Percentiles rank a stretch among this genome's conserved stretches.
These are phyloP conservation scores for Apostichopus parvimensis DNA, from an alignment of 35 echinoderm and acorn worm genomes.

Conservation along the genomic window DNA sequence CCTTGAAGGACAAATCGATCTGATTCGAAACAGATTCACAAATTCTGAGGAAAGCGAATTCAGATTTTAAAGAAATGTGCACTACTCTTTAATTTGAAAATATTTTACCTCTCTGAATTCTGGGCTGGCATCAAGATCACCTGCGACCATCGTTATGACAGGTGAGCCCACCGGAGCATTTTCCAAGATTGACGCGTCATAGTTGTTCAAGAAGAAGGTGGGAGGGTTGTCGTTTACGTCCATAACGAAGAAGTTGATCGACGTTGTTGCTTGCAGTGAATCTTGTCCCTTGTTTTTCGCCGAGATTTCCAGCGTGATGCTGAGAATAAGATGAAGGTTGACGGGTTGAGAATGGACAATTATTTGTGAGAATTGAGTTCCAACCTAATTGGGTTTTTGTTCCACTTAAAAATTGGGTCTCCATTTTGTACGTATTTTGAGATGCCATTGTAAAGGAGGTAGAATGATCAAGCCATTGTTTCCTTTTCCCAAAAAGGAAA, in stretches of 20 bases:
- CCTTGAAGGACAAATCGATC: too few species aligned
- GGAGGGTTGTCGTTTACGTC: conserved; percentile 51
- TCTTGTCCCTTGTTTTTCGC: background rate
- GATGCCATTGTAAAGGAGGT: too few species aligned
- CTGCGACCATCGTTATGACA: background rate
- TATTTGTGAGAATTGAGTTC: too few species aligned
- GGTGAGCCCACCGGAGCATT: background rate
- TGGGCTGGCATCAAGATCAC: conserved; percentile 17
- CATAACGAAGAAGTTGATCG: background rate
- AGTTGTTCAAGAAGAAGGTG: conserved; percentile 7
- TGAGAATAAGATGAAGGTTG: background rate
- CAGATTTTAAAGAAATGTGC: too few species aligned
- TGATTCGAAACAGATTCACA: too few species aligned
- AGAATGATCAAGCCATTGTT: too few species aligned
- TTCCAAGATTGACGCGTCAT: conserved; percentile 16
- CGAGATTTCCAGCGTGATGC: conserved; percentile 10
- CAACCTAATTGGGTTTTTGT: too few species aligned
- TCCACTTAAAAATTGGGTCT: too few species aligned
- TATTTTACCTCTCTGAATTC: conserved; percentile 11
- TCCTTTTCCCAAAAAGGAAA: too few species aligned
- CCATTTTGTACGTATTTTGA: too few species aligned
- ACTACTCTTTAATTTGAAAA: too few species aligned
- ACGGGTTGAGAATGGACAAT: background rate
- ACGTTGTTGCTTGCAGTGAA: background rate
- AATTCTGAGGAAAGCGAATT: too few species aligned